These are phyloP conservation scores for Embiotoca jacksoni DNA, from an alignment of 2,113 vertebrate genomes.

Conservation along the genomic window DNA sequence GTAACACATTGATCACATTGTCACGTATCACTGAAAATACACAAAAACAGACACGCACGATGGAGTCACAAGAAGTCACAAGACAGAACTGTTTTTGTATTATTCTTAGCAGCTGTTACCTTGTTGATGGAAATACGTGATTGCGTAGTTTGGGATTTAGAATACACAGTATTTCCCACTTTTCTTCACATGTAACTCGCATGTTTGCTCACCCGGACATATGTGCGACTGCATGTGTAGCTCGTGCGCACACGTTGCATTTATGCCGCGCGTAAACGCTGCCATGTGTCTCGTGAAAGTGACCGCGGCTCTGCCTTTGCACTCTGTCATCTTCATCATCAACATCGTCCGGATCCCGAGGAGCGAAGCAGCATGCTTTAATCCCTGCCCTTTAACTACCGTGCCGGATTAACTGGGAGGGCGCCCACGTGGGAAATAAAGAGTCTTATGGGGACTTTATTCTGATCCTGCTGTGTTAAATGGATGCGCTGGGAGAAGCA, in stretches of 20 bases:
- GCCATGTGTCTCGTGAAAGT: slow-evolving; percentile 38
- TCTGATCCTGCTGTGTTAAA: slow-evolving; percentile 68
- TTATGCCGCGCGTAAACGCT: slow-evolving; percentile 3
- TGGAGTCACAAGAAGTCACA: no score
- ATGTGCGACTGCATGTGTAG: slow-evolving; percentile 3
- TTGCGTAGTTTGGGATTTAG: no score
- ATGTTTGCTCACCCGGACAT: slow-evolving; percentile 1
- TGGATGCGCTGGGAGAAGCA: slow-evolving; percentile 38
- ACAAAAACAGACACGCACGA: neutral
- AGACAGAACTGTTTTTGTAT: no score
- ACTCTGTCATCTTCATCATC: slow-evolving; percentile 60
- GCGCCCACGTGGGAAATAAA: slow-evolving; percentile 67
- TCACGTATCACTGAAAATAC: neutral
- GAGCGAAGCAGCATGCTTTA: slow-evolving; percentile 45
- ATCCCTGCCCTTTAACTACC: slow-evolving; percentile 65
- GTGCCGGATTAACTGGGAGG: slow-evolving; percentile 53
- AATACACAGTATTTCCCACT: neutral
- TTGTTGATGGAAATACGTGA: no score
- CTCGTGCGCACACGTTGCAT: neutral
- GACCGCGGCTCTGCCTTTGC: slow-evolving; percentile 15
- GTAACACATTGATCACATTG: slow-evolving; percentile 16
- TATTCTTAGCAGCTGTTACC: no score
- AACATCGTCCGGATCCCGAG: slow-evolving; percentile 42
- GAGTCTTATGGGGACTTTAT: slow-evolving; percentile 62
- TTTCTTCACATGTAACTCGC: neutral